These are phyloP conservation scores for Threskiornis aethiopicus DNA, from an alignment of 2,797 vertebrate genomes.

Conservation along the genomic window DNA sequence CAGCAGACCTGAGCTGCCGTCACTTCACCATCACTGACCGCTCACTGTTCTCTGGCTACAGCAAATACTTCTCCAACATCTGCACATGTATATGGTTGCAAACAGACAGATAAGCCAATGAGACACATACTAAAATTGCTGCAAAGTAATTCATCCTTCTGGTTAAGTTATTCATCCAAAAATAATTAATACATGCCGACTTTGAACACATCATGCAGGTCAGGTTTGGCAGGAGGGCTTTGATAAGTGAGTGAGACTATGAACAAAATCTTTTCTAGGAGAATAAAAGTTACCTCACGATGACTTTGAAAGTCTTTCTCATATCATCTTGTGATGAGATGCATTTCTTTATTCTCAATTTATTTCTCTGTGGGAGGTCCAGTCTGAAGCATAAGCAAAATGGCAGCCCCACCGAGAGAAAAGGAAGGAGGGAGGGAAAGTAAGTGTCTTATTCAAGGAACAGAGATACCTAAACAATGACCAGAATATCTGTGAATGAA, in stretches of 20 bases:
- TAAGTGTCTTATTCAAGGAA: not conserved
- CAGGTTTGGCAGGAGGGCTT: not conserved
- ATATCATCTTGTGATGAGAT: not conserved
- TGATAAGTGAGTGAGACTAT: not conserved
- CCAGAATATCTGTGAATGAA: not conserved
- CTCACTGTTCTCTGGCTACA: not conserved
- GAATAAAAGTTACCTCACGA: not conserved
- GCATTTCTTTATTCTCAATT: constrained; percentile 23
- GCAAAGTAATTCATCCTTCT: not conserved
- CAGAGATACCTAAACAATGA: not conserved
- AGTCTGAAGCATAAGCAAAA: constrained; percentile 4
- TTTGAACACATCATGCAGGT: not conserved
- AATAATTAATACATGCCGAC: not conserved
- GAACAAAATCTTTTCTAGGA: not conserved
- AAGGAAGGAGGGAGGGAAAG: not conserved
- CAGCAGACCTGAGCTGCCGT: not conserved
- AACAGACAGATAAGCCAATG: not conserved
- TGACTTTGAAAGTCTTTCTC: not conserved
- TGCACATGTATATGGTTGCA: not conserved
- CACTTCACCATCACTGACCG: not conserved
- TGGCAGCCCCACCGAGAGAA: not conserved
- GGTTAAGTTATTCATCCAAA: not conserved
- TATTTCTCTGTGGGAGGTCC: constrained; percentile 4
- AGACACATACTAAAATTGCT: not conserved
- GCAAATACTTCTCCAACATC: not conserved